Base-by-base conservation (phyloP, 2,113 vertebrate genomes). In the Eupsittula cactorum region DNA sequence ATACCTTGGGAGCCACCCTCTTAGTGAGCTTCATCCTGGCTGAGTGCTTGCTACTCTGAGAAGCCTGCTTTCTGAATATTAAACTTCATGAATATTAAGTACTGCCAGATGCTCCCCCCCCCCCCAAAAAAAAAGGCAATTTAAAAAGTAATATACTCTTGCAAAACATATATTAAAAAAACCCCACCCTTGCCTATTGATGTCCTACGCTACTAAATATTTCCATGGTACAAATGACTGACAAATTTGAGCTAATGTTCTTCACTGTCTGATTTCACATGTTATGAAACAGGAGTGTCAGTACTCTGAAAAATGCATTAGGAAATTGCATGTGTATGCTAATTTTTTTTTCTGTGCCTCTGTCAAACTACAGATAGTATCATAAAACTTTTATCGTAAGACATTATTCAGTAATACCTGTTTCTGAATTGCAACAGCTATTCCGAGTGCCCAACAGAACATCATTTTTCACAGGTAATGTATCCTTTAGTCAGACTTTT, bases 81-180 rank as follows among this genome's bases (percentile, higher is more conserved):
- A 95, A 97, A 87, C 47, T 86, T 79, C 31, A 60, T 71, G 57
- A 85, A 59, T 93, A 77, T 88, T 83, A 70, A 95, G 33, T 90
- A 90, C 19, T 88, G 88, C 82, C 79, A 93, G 60, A 88, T n/a
- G 88, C 31, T 23, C 37, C 33, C 20, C 33, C 35, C 35, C 35
- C 35, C 33, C 55, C 33, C 0, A 25, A 41, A 37, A 71, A 71
- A 91, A 91, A 60, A 53, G 64, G 31, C 46, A 1, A 90, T 93
- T 96, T 67, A 70, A 55, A 78, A 91, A 63, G 16, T 77, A 81
- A 85, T 85, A 5, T 52, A 20, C 67, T 82, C 39, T 76, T 82
- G 65, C 23, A 62, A 85, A 91, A 63, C 33, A 44, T 78, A 15
- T 16, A 63, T 68, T 55, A 64, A 42, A 80, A 83, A 31, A 9